Evolutionary conservation across 1,140 invertebrate species (phyloP), one percentile per base, ranked within the genome.

Genomic region (Drosophila pachea): DNA sequence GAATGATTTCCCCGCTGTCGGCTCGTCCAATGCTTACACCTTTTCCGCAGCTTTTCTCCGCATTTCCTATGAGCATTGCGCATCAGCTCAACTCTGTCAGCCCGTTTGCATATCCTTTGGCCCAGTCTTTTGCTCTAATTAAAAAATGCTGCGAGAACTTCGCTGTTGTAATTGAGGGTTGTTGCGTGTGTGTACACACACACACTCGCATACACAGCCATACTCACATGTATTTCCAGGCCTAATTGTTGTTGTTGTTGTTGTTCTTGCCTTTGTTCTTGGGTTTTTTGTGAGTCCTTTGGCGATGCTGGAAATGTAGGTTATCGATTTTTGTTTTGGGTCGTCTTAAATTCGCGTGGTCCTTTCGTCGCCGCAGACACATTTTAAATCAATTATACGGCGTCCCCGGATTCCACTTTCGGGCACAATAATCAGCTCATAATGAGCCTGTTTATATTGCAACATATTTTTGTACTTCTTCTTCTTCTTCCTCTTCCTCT

Each of bases 181-280:
- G 81, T 71, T 84, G 65, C 61, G 68, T 48, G 58, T 74, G 47
- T 73, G 64, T 33, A 50, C 12, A 40, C 36, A 38, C 36, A 38
- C 2, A 12, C 12, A 40, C 12, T n/a, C n/a, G n/a, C n/a, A n/a
- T n/a, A n/a, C n/a, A n/a, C n/a, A n/a, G n/a, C 4, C 12, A 38
- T 38, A 38, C 11, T 4, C 6, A 40, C n/a, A 40, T n/a, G n/a
- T 31, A 35, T 50, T 50, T 50, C 31, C 12, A 35, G n/a, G n/a
- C 59, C 74, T 86, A 81, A 86, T 81, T 86, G 74, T 86, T 81
- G 64, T 75, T 68, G 53, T 67, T 75, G 47, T 70, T 73, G 55
- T 84, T 84, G 68, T 74, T 70, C 73, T 56, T 74, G 43, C 33
- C 47, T 43, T 72, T 72, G 49, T 55, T 62, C 8, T 36, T 62